Base-by-base conservation (phyloP, 2,888 invertebrate species). In the Hypomecis punctinalis region DNA sequence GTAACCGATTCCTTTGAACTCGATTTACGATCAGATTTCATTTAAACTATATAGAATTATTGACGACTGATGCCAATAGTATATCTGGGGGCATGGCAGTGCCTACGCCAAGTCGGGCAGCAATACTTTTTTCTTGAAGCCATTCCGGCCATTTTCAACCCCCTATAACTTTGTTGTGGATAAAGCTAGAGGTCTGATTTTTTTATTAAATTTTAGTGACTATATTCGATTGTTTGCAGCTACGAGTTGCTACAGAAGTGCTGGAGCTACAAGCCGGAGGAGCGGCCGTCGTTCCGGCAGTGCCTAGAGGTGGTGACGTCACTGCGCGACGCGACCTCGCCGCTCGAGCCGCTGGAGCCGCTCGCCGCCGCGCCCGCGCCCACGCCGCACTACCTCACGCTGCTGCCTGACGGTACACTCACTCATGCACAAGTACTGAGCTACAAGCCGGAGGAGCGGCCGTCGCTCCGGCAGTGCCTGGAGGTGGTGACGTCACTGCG, bases 231-330 rank as follows among this genome's bases (percentile, higher is more conserved):
- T 23, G 23, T 23, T 23, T 61, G 0, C 79, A 98, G 98, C 67
- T 97, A 97, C 86, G 94, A 96, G 73, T 88, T 99, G 60, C 97
- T 99, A 94, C 90, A 96, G 68, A 94, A 95, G 76, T 99, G 99
- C 84, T 99, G 99, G 99, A 96, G 95, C 78, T 96, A 95, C 79
- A 94, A 94, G 51, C 95, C 97, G 0, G 97, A 97, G 68, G 94
- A 95, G 69, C 94, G 99, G 63, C 99, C 99, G 1, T 97, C 97
- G 54, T 99, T 99, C 86, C 96, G 96, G 69, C 94, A 95, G 74
- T 97, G 98, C 80, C 93, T 97, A 48, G 95, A 95, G 71, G 91
- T 94, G 52, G 89, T 97, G 68, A 80, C 77, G 53, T 77, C 85
- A 49, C 80, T 91, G 61, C 83, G 91, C 5, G 89, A 90, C 78